Evolutionary conservation across 2,888 invertebrate genomes (phyloP), one percentile per base, ranked within the genome.

Genomic region (Leptopilina drosophilae): DNA sequence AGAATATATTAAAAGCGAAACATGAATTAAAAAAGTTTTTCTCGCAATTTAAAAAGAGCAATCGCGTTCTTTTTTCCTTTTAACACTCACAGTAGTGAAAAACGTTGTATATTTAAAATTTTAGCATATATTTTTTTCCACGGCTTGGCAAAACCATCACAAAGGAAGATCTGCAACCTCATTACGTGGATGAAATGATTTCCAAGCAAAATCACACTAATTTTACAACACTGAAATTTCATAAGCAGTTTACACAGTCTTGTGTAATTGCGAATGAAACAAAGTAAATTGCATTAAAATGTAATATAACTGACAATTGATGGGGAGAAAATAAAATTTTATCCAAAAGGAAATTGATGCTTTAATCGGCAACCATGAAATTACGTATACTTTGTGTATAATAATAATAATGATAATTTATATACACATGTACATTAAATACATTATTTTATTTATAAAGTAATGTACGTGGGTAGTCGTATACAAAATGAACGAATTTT

Each of bases 131-230:
- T 49, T 49, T 49, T 49, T 49, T 49, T 11, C 49, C 49, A 49
- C 11, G 11, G 33, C 33, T 4, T 33, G 49, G 9, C 2, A 49
- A 42, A 42, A 49, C 49, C 49, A 49, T 59, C 14, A 59, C 59
- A 59, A 59, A 59, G 59, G 49, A 49, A 49, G 49, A 4, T 49
- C 62, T 8, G 8, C 62, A 20, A 15, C 9, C 62, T 62, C 62
- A 62, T 62, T 62, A 62, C 6, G 20, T 20, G 20, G 20, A 20
- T 62, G 15, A 62, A 62, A 62, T 62, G 20, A 62, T 62, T 62
- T 62, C 8, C 62, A 62, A 20, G 9, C 62, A 62, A 62, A 49
- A 62, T 62, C 62, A 62, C 15, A 62, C 62, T 62, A 62, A 62
- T 62, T 62, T 62, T 20, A 33, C 33, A 62, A 42, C 15, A 20